A percentile compares a stretch with the other conserved stretches of the same genome.
phyloP scores from a whole-genome alignment of 2,113 vertebrate genomes.

The Rhinoptilus africanus region DNA sequence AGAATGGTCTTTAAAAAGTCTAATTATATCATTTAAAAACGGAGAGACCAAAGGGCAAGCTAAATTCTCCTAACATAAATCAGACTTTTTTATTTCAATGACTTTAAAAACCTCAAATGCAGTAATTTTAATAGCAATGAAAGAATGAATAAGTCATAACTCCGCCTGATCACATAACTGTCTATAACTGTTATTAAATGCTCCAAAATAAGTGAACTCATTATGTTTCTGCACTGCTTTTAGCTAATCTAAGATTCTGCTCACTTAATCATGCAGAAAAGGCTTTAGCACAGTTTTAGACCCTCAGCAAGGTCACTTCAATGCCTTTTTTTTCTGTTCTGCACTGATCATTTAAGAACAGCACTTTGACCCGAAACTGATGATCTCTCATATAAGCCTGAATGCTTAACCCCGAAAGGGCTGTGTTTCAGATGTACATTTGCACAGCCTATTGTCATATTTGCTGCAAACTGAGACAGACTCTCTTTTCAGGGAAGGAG shows the following conservation, averaged over 20 bases:
- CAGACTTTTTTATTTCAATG: slow-evolving; percentile 88
- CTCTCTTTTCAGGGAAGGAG: slow-evolving; percentile 48
- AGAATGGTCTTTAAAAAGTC: slow-evolving; percentile 95
- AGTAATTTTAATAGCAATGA: slow-evolving; percentile 88
- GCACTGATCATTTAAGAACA: slow-evolving; percentile 78
- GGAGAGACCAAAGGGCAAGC: slow-evolving; percentile 90
- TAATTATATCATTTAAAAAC: slow-evolving; percentile 95
- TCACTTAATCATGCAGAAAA: slow-evolving; percentile 85
- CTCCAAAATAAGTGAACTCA: slow-evolving; percentile 86
- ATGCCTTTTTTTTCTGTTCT: slow-evolving; percentile 73
- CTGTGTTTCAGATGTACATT: slow-evolving; percentile 70
- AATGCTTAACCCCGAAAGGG: slow-evolving; percentile 70
- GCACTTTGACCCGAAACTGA: slow-evolving; percentile 79
- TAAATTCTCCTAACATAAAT: slow-evolving; percentile 94
- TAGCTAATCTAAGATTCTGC: slow-evolving; percentile 84
- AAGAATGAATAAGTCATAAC: slow-evolving; percentile 88
- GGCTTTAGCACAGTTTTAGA: slow-evolving; percentile 79
- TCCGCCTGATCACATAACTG: slow-evolving; percentile 88
- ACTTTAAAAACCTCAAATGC: slow-evolving; percentile 86
- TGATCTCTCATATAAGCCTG: slow-evolving; percentile 74
- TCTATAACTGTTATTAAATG: slow-evolving; percentile 90
- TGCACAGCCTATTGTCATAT: slow-evolving; percentile 70
- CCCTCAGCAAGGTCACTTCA: slow-evolving; percentile 82
- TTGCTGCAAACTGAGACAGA: slow-evolving; percentile 68
- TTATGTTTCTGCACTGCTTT: slow-evolving; percentile 85